A percentile compares a stretch with the other conserved stretches of the same genome.
These are phyloP conservation scores for Pionites leucogaster DNA, from an alignment of 2,113 vertebrate genomes.

Conservation along the genomic window DNA sequence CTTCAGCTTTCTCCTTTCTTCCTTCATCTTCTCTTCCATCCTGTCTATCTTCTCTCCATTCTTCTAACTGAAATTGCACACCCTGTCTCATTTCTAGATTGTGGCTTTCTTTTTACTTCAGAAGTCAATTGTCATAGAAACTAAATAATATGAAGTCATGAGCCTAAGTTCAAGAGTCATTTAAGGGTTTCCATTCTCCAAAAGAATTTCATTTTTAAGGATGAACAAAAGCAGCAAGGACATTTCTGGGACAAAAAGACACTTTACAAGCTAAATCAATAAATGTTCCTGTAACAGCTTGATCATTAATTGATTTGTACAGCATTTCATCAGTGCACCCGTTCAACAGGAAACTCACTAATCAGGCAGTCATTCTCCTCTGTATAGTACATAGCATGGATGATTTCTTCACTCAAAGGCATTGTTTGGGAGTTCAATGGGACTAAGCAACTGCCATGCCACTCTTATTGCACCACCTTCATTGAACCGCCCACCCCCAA, in stretches of 20 bases:
- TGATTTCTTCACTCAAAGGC: not conserved
- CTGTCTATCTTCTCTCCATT: not conserved
- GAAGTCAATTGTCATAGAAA: not conserved
- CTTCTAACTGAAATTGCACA: not conserved
- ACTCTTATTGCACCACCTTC: not conserved
- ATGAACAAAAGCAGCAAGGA: not conserved
- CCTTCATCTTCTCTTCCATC: not conserved
- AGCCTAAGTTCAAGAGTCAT: not conserved
- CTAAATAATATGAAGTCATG: not conserved
- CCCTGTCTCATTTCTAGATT: not conserved
- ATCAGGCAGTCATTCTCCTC: not conserved
- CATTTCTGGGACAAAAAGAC: not conserved
- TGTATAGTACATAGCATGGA: not conserved
- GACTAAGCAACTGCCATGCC: not conserved
- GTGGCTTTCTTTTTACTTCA: not conserved
- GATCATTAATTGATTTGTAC: conserved; percentile 6
- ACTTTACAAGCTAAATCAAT: not conserved
- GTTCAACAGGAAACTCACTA: not conserved
- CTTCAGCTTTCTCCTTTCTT: not conserved
- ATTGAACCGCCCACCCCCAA: not conserved
- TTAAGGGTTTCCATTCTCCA: not conserved
- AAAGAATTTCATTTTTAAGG: not conserved
- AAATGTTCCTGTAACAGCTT: not conserved
- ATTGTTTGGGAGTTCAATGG: not conserved
- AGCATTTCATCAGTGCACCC: not conserved